Base-by-base conservation (phyloP, 2,797 vertebrate species). In the Eospalax fontanierii region DNA sequence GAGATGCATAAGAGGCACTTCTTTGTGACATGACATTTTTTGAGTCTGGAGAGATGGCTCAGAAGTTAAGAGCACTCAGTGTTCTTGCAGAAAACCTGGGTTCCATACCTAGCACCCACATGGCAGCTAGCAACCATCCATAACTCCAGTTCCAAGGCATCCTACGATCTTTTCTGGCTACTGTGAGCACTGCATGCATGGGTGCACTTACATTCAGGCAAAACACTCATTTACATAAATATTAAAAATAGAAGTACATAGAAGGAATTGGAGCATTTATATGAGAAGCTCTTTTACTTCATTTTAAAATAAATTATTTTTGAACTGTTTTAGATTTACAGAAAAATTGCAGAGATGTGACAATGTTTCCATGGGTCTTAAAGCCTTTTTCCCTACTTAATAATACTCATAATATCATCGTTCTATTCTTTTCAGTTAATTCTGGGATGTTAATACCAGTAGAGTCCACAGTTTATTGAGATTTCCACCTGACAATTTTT, bases 301-400 rank as follows among this genome's bases (percentile, higher is more conserved):
- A 16, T 68, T 95, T 95, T 81, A 26, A 85, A 92, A 73, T 68
- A 93, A 90, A 59, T 68, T 71, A 86, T 40, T 50, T 66, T 79
- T 61, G 9, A 70, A 71, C 4, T 70, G 46, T 43, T 92, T 84
- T 70, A 81, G 35, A 87, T 35, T 89, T 33, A 50, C 11, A 65
- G 68, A 71, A 88, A 74, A 84, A 88, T 63, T 74, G 33, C 22
- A 50, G 40, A 50, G 35, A 30, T 76, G 73, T 35, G 79, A 65
- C 5, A 87, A 18, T 89, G 40, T 80, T 91, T 14, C 26, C 26
- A 70, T 61, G n/a, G 18, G 18, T 89, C 35, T 38, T 75, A 2
- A 83, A 61, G 10, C 10, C 10, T 76, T 88, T 92, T 88, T 68
- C 6, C 24, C 15, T 87, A 66, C 46, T 61, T 87, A 74, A 87